These are phyloP conservation scores for Oscheius sp. DNA, from an alignment of 2,888 invertebrate species.

Conservation along the genomic window DNA sequence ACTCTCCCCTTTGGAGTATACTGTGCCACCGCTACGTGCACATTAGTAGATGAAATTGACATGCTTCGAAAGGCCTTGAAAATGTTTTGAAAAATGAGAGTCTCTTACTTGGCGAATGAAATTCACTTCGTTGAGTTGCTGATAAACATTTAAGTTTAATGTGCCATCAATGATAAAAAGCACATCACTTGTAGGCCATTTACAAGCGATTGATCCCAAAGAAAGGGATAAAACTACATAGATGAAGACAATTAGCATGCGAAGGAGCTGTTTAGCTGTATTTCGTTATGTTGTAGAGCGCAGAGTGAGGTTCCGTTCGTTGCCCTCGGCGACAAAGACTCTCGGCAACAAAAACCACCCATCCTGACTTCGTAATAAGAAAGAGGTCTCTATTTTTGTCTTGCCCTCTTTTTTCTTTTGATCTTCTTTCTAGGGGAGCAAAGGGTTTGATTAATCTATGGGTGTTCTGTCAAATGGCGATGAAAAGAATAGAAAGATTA, in stretches of 20 bases:
- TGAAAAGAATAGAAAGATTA: conserved; percentile 7
- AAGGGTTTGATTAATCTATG: too few species aligned
- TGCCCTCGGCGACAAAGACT: conserved; percentile 23
- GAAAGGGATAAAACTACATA: not conserved
- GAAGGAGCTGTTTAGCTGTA: not conserved
- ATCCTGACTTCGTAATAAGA: not conserved
- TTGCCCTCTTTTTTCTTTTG: not conserved
- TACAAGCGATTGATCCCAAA: conserved; percentile 31
- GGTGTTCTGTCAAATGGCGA: too few species aligned
- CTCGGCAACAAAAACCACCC: not conserved
- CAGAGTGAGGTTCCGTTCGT: conserved; percentile 10
- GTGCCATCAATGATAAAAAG: conserved; percentile 64
- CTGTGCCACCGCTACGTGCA: conserved; percentile 56
- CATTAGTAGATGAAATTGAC: conserved; percentile 25
- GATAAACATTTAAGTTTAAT: conserved; percentile 50
- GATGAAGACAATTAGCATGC: conserved; percentile 7
- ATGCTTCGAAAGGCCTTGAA: conserved; percentile 23
- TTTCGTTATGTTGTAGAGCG: conserved; percentile 13
- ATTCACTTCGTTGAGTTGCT: conserved; percentile 46
- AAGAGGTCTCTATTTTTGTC: not conserved
- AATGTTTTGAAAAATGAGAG: not conserved
- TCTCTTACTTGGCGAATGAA: conserved; percentile 45
- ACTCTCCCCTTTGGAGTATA: conserved; percentile 58
- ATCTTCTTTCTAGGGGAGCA: not conserved
- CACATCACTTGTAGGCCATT: conserved; percentile 58